phyloP scores from a whole-genome alignment of 2,797 vertebrate species.

The Malurus leucopterus region DNA sequence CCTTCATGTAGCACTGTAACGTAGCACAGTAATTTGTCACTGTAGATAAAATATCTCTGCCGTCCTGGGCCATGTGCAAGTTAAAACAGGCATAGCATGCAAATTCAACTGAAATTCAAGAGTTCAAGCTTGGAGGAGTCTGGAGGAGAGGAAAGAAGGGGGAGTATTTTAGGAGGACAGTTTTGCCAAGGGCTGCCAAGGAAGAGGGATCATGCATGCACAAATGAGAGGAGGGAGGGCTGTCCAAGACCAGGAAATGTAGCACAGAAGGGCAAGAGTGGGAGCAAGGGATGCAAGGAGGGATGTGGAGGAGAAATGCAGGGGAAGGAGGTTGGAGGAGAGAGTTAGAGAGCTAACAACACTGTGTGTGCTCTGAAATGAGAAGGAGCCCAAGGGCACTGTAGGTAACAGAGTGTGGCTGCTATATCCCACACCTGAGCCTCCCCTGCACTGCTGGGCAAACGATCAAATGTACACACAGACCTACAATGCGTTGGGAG shows the following conservation, averaged over 20 bases:
- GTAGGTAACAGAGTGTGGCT: neutral
- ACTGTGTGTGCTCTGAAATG: neutral
- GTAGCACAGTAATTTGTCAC: neutral
- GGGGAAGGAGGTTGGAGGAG: neutral
- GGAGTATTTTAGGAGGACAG: neutral
- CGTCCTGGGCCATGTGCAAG: neutral
- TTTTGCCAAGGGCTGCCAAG: neutral
- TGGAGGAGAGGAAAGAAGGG: neutral
- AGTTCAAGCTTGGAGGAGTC: neutral
- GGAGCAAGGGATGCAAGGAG: neutral
- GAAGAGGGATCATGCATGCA: neutral
- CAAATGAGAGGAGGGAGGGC: neutral
- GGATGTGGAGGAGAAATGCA: neutral
- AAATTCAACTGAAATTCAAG: neutral
- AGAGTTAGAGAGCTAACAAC: neutral
- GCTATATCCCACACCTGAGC: neutral
- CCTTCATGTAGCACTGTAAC: neutral
- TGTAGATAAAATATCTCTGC: conserved; percentile 20
- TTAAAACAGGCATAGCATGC: neutral
- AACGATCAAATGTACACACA: neutral
- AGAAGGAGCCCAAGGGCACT: neutral
- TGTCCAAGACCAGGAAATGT: neutral
- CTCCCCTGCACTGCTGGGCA: neutral
- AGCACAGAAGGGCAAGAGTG: neutral
- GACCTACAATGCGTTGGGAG: neutral